Evolutionary conservation across 2,888 invertebrate species (phyloP).

Genomic region (Diploptera punctata): DNA sequence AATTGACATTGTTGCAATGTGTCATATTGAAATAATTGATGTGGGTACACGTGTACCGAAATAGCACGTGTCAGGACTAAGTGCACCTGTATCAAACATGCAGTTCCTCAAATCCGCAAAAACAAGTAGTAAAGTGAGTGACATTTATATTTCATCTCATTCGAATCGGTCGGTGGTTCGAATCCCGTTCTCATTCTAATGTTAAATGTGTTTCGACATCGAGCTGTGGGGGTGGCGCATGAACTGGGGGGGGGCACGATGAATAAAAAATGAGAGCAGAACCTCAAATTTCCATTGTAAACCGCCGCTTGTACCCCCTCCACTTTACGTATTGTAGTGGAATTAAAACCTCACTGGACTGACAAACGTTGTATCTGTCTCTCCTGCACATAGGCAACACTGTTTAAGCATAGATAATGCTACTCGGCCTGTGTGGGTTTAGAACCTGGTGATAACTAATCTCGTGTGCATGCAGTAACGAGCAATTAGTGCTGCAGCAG

Average conservation of each 20-base stretch:
- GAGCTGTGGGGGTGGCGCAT: neutral
- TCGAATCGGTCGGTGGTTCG: conserved; percentile 12
- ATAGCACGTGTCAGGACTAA: neutral
- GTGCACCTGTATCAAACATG: neutral
- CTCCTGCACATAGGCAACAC: conserved; percentile 15
- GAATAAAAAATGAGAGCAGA: conserved; percentile 29
- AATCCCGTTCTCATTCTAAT: conserved; percentile 12
- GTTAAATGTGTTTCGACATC: conserved; percentile 11
- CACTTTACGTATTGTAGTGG: conserved; percentile 30
- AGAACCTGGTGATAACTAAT: conserved; percentile 24
- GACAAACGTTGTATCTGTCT: conserved; percentile 25
- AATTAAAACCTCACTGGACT: conserved; percentile 31
- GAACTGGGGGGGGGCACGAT: neutral
- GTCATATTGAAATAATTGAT: neutral
- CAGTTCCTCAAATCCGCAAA: neutral
- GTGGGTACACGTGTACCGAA: neutral
- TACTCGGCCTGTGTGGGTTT: neutral
- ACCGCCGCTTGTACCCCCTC: conserved; percentile 13
- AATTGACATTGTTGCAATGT: neutral
- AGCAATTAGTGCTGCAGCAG: conserved; percentile 23
- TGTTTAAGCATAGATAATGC: conserved; percentile 31
- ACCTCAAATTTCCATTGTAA: conserved; percentile 31
- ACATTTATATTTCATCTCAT: conserved; percentile 19
- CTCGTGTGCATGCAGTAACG: conserved; percentile 12
- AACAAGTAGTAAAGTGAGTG: conserved; percentile 16